Percentiles rank a stretch among this genome's conserved stretches.
These are phyloP conservation scores for Lateolabrax maculatus DNA, from an alignment of 2,797 vertebrate species.

Conservation along the genomic window DNA sequence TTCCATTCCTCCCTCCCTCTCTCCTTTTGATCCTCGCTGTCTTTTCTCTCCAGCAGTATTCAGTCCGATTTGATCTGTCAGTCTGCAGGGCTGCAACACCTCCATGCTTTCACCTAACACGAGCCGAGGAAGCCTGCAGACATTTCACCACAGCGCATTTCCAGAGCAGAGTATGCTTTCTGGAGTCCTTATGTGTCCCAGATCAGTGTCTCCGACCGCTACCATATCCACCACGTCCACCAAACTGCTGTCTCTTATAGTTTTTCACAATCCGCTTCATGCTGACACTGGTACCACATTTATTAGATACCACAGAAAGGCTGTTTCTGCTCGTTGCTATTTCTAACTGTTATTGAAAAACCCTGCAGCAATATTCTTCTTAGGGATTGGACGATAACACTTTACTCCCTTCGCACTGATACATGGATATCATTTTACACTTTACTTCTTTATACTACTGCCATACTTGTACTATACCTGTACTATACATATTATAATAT, in stretches of 20 bases:
- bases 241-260: constrained; percentile 22
- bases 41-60: constrained; percentile 58
- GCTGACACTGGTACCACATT: constrained; percentile 3
- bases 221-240: constrained; percentile 10
- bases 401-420: too few species aligned
- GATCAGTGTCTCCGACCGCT: constrained; percentile 29
- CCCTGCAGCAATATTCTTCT: neutral
- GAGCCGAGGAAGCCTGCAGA: constrained; percentile 55
- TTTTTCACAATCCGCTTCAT: constrained; percentile 7
- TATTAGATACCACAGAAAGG: neutral
- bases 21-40: constrained; percentile 55
- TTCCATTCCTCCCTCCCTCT: neutral
- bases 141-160: constrained; percentile 42
- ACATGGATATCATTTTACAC: too few species aligned
- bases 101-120: constrained; percentile 62
- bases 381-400: neutral
- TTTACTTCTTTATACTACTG: too few species aligned
- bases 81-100: constrained; percentile 66
- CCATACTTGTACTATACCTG: too few species aligned
- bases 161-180: constrained; percentile 23
- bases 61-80: constrained; percentile 70
- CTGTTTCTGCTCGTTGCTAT: constrained; percentile 9
- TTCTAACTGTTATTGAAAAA: neutral
- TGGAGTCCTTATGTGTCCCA: constrained; percentile 45
- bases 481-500: too few species aligned